A percentile compares a stretch with the other conserved stretches of the same genome.
Conservation (phyloP, 2,113 vertebrate species). For the Hypanus sabinus region DNA sequence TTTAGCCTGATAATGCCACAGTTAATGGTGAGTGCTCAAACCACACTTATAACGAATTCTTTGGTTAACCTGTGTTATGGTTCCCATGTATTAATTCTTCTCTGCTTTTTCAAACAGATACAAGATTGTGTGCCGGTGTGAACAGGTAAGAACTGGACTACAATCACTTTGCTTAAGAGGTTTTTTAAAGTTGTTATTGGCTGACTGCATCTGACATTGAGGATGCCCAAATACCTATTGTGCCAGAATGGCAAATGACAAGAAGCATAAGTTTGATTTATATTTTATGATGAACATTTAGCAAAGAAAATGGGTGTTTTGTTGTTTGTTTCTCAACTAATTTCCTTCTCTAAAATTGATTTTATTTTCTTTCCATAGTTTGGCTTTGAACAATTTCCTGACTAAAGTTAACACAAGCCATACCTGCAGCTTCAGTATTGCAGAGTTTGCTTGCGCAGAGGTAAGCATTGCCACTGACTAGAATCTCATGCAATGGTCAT, state of each 20-base stretch:
- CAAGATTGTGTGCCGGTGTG: background rate
- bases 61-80: background rate
- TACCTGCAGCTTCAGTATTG: constrained; percentile 4
- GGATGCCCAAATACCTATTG: background rate
- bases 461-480: background rate
- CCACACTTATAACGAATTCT: background rate
- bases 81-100: background rate
- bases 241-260: background rate
- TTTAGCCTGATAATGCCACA: no score
- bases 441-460: background rate
- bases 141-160: background rate
- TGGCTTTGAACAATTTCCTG: background rate
- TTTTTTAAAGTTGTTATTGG: background rate
- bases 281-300: background rate
- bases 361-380: background rate
- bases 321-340: background rate
- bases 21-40: no score
- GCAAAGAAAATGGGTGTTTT: no score
- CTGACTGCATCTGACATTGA: background rate
- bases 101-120: background rate
- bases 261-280: background rate
- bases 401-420: background rate
- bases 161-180: background rate
- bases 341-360: background rate
- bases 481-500: background rate